Evolutionary conservation across 2,888 invertebrate genomes (phyloP).

Genomic region (Thymelicus acteon): DNA sequence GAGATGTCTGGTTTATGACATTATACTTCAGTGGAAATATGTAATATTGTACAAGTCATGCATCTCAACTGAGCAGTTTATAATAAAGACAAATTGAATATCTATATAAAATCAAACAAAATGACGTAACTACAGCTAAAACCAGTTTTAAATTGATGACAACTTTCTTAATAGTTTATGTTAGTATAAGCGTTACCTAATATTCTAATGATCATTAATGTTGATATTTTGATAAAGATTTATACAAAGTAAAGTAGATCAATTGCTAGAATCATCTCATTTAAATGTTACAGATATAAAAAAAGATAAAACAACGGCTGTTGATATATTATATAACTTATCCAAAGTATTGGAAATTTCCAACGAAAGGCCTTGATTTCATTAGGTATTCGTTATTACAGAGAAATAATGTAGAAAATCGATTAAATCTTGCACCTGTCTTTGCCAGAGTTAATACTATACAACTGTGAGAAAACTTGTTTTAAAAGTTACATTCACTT

Average conservation of each 20-base stretch:
- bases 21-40: no score
- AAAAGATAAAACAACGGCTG: background rate
- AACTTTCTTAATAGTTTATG: background rate
- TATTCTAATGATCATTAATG: slow-evolving; percentile 1
- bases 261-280: slow-evolving; percentile 1
- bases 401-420: slow-evolving; percentile 9
- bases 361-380: no score
- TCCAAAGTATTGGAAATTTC: background rate
- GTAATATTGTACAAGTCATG: background rate
- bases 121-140: background rate
- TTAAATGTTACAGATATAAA: slow-evolving; percentile 7
- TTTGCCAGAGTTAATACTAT: background rate
- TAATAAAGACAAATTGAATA: background rate
- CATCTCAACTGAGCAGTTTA: no score
- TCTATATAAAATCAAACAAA: background rate
- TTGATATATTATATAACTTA: background rate
- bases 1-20: no score
- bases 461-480: background rate
- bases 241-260: slow-evolving; percentile 10
- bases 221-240: slow-evolving; percentile 2
- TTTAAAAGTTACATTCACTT: slow-evolving; percentile 7
- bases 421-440: background rate
- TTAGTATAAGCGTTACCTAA: background rate
- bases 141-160: background rate
- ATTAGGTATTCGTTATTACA: background rate